A percentile compares a stretch with the other conserved stretches of the same genome.
Evolutionary conservation across 2,888 invertebrate species (phyloP).

Genomic region (Andrena hattorfiana): DNA sequence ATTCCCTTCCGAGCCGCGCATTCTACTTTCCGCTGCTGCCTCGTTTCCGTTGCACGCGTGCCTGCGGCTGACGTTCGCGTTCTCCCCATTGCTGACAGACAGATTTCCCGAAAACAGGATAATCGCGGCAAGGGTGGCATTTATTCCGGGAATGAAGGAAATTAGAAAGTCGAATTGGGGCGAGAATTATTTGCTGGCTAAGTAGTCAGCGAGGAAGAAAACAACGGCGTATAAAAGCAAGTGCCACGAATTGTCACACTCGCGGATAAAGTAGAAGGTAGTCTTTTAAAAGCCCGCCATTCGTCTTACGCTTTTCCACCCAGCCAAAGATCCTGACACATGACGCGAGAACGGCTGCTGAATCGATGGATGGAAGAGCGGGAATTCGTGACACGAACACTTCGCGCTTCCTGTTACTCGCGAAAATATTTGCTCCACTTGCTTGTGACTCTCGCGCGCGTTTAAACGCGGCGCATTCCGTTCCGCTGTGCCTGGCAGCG

Average conservation of each 20-base stretch:
- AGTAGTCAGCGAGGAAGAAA: too few relatives aligned
- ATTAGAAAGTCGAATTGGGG: background rate
- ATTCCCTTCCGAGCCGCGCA: background rate
- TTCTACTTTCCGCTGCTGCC: background rate
- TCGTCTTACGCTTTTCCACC: background rate
- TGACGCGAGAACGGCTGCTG: background rate
- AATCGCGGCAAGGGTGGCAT: background rate
- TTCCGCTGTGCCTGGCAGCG: background rate
- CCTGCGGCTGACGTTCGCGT: background rate
- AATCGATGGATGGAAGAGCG: conserved; percentile 17
- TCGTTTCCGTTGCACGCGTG: background rate
- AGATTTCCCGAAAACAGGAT: background rate
- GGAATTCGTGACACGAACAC: conserved; percentile 1
- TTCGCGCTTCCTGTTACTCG: background rate
- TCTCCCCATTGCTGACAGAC: background rate
- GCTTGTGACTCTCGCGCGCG: background rate
- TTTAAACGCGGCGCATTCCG: background rate
- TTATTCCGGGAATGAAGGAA: background rate
- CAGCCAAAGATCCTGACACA: background rate
- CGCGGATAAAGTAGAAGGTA: background rate
- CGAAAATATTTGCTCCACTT: background rate
- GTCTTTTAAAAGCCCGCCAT: background rate
- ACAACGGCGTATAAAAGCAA: background rate
- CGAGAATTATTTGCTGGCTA: background rate
- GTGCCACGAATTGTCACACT: background rate